phyloP scores from a whole-genome alignment of 2,113 vertebrate species.

The Plecturocebus donacophilus region DNA sequence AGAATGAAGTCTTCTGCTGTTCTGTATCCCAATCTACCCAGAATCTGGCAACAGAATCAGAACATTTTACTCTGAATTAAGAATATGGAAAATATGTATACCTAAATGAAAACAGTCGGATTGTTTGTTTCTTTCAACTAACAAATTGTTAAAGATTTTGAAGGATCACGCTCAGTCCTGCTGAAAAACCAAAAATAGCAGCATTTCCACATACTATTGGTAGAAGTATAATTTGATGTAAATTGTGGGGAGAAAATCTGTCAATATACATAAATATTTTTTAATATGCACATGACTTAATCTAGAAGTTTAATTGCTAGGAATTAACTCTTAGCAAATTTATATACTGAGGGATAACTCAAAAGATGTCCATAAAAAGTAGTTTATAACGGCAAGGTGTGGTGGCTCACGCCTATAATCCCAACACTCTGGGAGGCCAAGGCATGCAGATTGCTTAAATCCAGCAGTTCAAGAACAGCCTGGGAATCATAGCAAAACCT shows the following conservation, averaged over 20 bases:
- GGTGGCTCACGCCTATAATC: too few species aligned
- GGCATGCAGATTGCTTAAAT: too few species aligned
- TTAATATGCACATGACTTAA: background rate
- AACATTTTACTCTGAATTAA: constrained; percentile 11
- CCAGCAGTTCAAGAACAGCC: too few species aligned
- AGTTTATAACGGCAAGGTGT: background rate
- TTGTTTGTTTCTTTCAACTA: background rate
- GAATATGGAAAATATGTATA: background rate
- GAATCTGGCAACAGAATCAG: background rate
- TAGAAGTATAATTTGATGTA: background rate
- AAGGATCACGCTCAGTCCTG: background rate
- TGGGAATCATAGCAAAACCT: too few species aligned
- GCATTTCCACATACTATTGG: background rate
- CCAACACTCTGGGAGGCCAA: too few species aligned
- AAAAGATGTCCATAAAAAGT: background rate
- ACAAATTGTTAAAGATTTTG: background rate
- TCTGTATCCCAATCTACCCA: background rate
- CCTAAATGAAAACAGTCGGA: background rate
- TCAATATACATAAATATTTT: background rate
- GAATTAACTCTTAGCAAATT: background rate
- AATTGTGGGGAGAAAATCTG: background rate
- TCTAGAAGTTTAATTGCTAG: background rate
- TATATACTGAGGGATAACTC: background rate
- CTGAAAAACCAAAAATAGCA: background rate
- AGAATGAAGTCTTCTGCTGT: background rate